Base-by-base conservation (phyloP, 2,797 vertebrate genomes). In the Darevskia nairensis region DNA sequence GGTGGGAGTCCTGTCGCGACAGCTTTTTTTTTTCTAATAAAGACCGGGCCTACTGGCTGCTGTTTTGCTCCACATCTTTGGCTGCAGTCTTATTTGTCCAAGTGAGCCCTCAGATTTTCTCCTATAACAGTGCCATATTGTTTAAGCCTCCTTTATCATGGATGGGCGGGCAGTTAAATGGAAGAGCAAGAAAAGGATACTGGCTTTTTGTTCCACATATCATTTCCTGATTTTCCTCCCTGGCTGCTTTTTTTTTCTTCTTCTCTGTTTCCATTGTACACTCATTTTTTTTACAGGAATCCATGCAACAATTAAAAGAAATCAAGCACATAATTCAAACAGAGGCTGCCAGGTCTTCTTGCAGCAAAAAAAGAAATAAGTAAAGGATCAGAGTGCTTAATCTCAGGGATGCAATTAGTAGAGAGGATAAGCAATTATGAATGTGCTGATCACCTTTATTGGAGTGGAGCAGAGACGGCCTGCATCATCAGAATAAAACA, bases 271-370 rank as follows among this genome's bases (percentile, higher is more conserved):
- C 66, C 1, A 64, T 3, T 44, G 59, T 72, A 80, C 13, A 81
- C 8, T 72, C 25, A 3, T 50, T 8, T 32, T 6, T 6, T 23
- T 87, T 41, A 89, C 2, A 21, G 41, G 3, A 35, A 6, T 25
- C 5, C 27, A 50, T 25, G 44, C 0, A n/a, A 50, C 78, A 72
- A 86, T 86, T 71, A 89, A 89, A 89, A 89, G 11, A 86, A 89
- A 88, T 75, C 39, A 75, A 0, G 2, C 9, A 46, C 15, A n/a
- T 1, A 2, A 46, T 92, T 55, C n/a, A 80, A 39, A 3, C 39
- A 79, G 75, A 11, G 0, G 71, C 21, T 32, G 82, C 41, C n/a
- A 17, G 7, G 59, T 68, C 21, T 44, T 86, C 61, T 15, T 27
- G 1, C 41, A 90, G 79, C 2, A 1, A 25, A 88, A 55, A 25